A percentile compares a stretch with the other conserved stretches of the same genome.
phyloP scores from a whole-genome alignment of 2,113 vertebrate genomes.

The Chionodraco myersi region DNA sequence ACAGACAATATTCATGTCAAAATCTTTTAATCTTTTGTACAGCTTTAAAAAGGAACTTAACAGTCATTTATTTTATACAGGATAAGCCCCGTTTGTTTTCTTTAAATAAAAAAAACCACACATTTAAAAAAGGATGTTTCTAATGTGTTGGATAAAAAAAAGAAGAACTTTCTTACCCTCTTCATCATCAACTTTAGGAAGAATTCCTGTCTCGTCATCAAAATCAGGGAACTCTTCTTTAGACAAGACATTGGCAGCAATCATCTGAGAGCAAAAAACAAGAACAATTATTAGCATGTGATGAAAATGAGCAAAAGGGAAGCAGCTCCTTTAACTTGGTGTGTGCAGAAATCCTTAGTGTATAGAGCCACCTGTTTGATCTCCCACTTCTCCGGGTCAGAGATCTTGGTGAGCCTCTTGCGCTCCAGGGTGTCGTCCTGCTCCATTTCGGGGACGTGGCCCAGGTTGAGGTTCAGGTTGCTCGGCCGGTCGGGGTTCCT shows the following conservation, averaged over 20 bases:
- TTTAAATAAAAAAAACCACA: too few relatives aligned
- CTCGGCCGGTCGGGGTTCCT: slow-evolving; percentile 95
- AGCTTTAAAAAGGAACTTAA: too few relatives aligned
- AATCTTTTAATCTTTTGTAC: too few relatives aligned
- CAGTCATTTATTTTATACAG: too few relatives aligned
- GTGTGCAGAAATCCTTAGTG: neutral
- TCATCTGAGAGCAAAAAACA: slow-evolving; percentile 87
- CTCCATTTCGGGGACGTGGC: slow-evolving; percentile 92
- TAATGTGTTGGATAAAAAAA: too few relatives aligned
- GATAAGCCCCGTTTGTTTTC: too few relatives aligned
- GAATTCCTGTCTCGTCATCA: slow-evolving; percentile 97
- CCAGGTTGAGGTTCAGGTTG: slow-evolving; percentile 92
- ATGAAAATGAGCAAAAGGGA: neutral
- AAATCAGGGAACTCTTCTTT: slow-evolving; percentile 99
- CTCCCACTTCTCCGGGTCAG: slow-evolving; percentile 98
- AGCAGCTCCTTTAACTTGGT: neutral
- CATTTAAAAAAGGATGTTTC: too few relatives aligned
- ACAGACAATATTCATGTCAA: too few relatives aligned
- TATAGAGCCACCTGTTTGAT: slow-evolving; percentile 91
- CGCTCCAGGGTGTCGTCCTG: slow-evolving; percentile 93
- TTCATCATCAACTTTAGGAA: slow-evolving; percentile 98
- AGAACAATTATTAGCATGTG: neutral
- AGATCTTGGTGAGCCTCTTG: slow-evolving; percentile 97
- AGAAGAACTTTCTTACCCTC: slow-evolving; percentile 85
- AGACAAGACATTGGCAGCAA: slow-evolving; percentile 97